Conservation (phyloP, 1,140 invertebrate species). For the Linepithema humile region DNA sequence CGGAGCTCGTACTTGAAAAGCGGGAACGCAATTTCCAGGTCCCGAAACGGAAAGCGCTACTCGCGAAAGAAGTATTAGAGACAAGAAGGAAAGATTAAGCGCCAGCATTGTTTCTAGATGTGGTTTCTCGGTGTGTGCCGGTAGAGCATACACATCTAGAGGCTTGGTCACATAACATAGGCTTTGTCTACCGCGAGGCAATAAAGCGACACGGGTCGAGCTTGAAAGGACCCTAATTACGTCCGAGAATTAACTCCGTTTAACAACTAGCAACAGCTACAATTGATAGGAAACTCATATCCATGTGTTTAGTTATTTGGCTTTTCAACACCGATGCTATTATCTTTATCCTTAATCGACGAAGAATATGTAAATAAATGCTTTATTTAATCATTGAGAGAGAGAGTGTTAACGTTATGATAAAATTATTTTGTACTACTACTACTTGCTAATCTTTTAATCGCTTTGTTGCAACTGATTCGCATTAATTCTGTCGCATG, state of each 20-base stretch:
- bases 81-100: slow-evolving; percentile 55
- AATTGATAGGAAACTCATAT: background rate
- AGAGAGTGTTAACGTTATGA: background rate
- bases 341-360: background rate
- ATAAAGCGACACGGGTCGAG: slow-evolving; percentile 39
- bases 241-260: slow-evolving; percentile 60
- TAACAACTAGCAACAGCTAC: slow-evolving; percentile 23
- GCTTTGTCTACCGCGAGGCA: slow-evolving; percentile 58
- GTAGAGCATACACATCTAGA: slow-evolving; percentile 26
- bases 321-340: background rate
- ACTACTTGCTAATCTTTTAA: background rate
- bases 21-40: slow-evolving; percentile 40
- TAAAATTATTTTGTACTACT: too few species aligned
- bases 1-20: background rate
- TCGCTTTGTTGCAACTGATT: background rate
- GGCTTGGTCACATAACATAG: slow-evolving; percentile 6
- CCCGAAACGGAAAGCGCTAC: background rate
- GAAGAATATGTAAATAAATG: background rate
- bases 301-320: background rate
- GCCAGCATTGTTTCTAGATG: slow-evolving; percentile 29
- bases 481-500: background rate
- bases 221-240: slow-evolving; percentile 62
- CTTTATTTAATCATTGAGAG: background rate
- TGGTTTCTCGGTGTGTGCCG: slow-evolving; percentile 13
- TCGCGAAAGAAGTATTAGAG: slow-evolving; percentile 46